A percentile compares a stretch with the other conserved stretches of the same genome.
Conservation (phyloP, 2,888 invertebrate species). For the Drosophila dives region DNA sequence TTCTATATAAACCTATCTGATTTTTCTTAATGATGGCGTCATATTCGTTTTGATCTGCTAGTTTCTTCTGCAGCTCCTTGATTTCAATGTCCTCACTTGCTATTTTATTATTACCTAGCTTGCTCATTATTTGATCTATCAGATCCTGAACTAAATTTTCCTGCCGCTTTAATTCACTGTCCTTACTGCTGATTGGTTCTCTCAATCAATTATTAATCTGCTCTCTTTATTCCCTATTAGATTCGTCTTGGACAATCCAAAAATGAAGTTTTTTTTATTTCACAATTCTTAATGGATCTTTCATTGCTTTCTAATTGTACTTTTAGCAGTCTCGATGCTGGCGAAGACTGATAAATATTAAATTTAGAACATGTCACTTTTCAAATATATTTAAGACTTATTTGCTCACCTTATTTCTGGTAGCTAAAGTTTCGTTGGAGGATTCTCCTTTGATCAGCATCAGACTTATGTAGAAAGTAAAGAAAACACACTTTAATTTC, state of each 20-base stretch:
- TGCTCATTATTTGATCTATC: too few relatives aligned
- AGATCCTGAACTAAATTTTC: neutral
- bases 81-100: too few relatives aligned
- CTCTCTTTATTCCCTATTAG: neutral
- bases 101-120: too few relatives aligned
- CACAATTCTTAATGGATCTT: too few relatives aligned
- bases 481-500: neutral
- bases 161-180: neutral
- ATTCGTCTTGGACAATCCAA: fast-evolving
- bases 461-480: neutral
- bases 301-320: neutral
- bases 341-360: neutral
- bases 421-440: neutral
- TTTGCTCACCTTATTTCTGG: neutral
- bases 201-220: neutral
- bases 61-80: too few relatives aligned
- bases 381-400: neutral
- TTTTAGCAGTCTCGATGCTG: neutral
- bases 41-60: too few relatives aligned
- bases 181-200: neutral
- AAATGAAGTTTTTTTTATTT: fast-evolving
- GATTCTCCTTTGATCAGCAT: neutral
- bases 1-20: too few relatives aligned
- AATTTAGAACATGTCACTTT: neutral
- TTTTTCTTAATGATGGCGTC: too few relatives aligned